Conservation (phyloP, 2,888 invertebrate genomes). For the Andrena hattorfiana region DNA sequence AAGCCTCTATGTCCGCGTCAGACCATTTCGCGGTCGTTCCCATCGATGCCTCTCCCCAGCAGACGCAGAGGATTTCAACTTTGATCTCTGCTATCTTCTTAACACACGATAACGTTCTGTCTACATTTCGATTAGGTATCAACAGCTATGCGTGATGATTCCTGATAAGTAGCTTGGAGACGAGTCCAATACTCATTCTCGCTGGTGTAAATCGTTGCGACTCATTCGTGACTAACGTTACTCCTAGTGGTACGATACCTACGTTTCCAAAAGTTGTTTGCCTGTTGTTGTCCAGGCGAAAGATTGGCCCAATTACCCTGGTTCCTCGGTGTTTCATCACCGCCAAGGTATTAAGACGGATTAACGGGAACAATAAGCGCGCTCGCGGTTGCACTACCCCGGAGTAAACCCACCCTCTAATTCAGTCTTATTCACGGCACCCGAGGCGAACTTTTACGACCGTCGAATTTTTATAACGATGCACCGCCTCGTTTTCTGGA, state of each 20-base stretch:
- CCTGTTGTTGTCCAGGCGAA: not conserved
- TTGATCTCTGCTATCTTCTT: not conserved
- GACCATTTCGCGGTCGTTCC: not conserved
- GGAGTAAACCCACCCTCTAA: not conserved
- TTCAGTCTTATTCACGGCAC: not conserved
- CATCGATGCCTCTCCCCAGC: too few species aligned
- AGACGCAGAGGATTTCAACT: not conserved
- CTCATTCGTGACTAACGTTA: not conserved
- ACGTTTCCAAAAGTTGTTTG: slow-evolving; percentile 22
- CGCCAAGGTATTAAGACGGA: slow-evolving; percentile 15
- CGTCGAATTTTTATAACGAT: slow-evolving; percentile 19
- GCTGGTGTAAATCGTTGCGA: not conserved
- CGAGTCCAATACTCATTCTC: not conserved
- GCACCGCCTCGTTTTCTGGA: not conserved
- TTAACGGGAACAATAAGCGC: slow-evolving; percentile 7
- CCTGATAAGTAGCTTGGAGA: too few species aligned
- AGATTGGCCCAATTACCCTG: slow-evolving; percentile 26
- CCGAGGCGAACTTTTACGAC: slow-evolving; percentile 14
- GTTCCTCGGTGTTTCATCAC: not conserved
- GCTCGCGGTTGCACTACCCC: not conserved
- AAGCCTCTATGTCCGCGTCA: not conserved
- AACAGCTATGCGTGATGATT: slow-evolving; percentile 12
- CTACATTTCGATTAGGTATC: not conserved
- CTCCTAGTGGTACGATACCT: slow-evolving; percentile 14
- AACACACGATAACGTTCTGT: too few species aligned